phyloP scores from a whole-genome alignment of 2,888 invertebrate genomes.

The Cataglyphis cursor region DNA sequence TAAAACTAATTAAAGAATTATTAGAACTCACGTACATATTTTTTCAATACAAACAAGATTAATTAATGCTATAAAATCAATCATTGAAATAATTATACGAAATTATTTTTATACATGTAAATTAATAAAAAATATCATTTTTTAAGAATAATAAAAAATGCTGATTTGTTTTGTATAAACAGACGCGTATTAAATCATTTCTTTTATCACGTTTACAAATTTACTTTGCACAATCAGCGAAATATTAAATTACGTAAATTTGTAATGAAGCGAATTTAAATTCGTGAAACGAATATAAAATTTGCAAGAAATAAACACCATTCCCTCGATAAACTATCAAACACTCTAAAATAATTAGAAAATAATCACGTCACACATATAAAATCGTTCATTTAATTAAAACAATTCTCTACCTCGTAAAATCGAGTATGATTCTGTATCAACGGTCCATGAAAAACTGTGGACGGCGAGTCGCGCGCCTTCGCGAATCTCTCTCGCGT shows the following conservation, averaged over 20 bases:
- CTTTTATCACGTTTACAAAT: conserved; percentile 2
- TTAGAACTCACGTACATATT: neutral
- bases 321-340: neutral
- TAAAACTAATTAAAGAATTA: neutral
- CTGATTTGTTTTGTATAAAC: neutral
- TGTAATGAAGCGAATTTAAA: neutral
- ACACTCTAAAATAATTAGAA: neutral
- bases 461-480: neutral
- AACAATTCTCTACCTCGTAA: conserved; percentile 8
- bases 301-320: neutral
- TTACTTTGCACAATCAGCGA: neutral
- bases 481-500: neutral
- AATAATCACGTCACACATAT: conserved; percentile 17
- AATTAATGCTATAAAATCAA: neutral
- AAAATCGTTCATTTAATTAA: neutral
- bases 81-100: neutral
- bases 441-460: conserved; percentile 1
- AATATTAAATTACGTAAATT: conserved; percentile 12
- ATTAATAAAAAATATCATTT: neutral
- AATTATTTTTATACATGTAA: neutral
- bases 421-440: neutral
- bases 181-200: neutral
- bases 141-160: conserved; percentile 16
- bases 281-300: neutral
- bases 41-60: neutral